These are phyloP conservation scores for Nycticryphes semicollaris DNA, from an alignment of 2,113 vertebrate species.

Conservation along the genomic window DNA sequence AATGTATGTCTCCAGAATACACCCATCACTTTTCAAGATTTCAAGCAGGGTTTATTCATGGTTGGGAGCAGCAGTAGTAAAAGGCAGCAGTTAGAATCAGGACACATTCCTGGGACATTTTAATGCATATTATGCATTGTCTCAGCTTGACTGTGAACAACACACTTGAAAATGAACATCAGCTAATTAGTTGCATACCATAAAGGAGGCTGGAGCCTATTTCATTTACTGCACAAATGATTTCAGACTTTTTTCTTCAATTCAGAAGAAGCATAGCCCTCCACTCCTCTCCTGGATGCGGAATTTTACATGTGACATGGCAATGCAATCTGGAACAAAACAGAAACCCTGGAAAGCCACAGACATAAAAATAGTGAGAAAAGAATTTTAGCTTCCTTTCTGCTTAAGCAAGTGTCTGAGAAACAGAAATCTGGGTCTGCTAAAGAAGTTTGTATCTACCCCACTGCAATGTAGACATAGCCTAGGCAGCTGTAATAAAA, in stretches of 20 bases:
- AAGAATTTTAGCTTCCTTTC: constrained; percentile 43
- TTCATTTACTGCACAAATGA: constrained; percentile 49
- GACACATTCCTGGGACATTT: constrained; percentile 50
- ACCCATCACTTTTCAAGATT: constrained; percentile 20
- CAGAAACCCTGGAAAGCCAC: constrained; percentile 48
- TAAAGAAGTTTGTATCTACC: constrained; percentile 24
- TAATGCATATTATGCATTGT: constrained; percentile 45
- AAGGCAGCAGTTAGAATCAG: constrained; percentile 35
- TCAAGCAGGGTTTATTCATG: constrained; percentile 28
- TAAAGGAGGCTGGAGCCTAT: constrained; percentile 18
- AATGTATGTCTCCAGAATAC: constrained; percentile 16
- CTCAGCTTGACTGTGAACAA: constrained; percentile 58
- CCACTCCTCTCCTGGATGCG: not conserved
- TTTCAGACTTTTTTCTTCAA: constrained; percentile 28
- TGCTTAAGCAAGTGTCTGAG: constrained; percentile 22
- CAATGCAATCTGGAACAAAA: constrained; percentile 24
- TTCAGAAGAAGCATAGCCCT: constrained; percentile 1
- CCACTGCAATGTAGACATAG: not conserved
- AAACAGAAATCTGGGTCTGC: constrained; percentile 42
- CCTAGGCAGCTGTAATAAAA: not conserved
- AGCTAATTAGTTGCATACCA: constrained; percentile 57
- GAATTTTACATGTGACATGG: constrained; percentile 24
- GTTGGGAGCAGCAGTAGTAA: not conserved
- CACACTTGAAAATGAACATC: constrained; percentile 48
- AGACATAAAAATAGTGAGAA: constrained; percentile 31